These are phyloP conservation scores for Noctua janthina DNA, from an alignment of 2,888 invertebrate species.

Conservation along the genomic window DNA sequence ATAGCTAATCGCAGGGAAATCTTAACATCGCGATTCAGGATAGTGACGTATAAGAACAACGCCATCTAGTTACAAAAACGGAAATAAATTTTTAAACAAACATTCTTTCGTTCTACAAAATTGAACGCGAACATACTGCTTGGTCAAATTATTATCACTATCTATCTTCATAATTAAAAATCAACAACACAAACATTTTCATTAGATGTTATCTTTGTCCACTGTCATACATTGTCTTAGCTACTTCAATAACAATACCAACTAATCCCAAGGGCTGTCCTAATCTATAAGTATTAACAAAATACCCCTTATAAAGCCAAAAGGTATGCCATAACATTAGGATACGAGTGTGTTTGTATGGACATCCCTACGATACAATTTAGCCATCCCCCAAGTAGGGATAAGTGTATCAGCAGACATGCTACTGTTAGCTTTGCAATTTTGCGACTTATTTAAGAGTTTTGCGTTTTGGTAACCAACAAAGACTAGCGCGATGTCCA, in stretches of 20 bases:
- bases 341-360: conserved; percentile 40
- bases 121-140: no score
- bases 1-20: no score
- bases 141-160: background rate
- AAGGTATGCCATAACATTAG: conserved; percentile 52
- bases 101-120: no score
- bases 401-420: background rate
- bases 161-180: background rate
- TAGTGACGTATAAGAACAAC: no score
- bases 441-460: no score
- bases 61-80: no score
- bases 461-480: no score
- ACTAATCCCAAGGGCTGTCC: conserved; percentile 26
- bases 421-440: background rate
- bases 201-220: background rate
- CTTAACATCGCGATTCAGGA: no score
- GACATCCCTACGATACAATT: conserved; percentile 51
- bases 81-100: no score
- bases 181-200: background rate
- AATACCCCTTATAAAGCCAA: conserved; percentile 31
- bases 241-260: conserved; percentile 8
- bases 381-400: conserved; percentile 35
- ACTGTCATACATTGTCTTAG: conserved; percentile 7
- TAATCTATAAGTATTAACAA: conserved; percentile 57
- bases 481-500: no score